Base-by-base conservation (phyloP, 1,140 invertebrate genomes). In the Probaryconus sp. region DNA sequence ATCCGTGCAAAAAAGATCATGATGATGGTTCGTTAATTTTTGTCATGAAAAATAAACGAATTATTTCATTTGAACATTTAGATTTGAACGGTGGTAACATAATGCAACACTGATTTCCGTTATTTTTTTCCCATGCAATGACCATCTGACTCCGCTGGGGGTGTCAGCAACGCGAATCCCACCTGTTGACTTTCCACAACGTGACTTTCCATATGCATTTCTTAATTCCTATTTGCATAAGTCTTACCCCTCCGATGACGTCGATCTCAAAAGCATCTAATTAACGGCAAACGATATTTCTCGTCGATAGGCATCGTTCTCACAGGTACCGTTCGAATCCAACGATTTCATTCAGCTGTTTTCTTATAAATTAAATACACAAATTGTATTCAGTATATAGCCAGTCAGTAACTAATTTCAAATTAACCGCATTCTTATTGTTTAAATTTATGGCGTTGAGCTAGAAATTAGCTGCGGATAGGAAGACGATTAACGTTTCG, bases 81-180 rank as follows among this genome's bases (percentile, higher is more conserved):
- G 9, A 30, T n/a, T 58, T 30, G 30, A 42, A 18, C 13, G 53
- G 48, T 37, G 43, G 28, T 13, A 69, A 18, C 50, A 40, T 28
- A n/a, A 58, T 24, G 43, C 21, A 67, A 78, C 81, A 85, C 82
- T 81, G 83, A 86, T 84, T 85, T 85, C 85, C 82, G 86, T 88
- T 88, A 88, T 81, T 87, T 88, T n/a, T 88, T 88, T 88, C 86
- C 86, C 86, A 88, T 84, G 73, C 56, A 83, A 80, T 79, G 79
- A 71, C 82, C 85, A 86, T 84, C 85, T 85, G 85, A 87, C 84
- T 84, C 81, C 63, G 80, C 79, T 83, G 85, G 85, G 85, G 85
- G 77, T 79, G 71, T 78, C 68, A 26, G 17, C 67, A 65, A 65
- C 76, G 79, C 80, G 75, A 77, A 84, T 84, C 85, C 86, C 86